Conservation (phyloP, 1,140 invertebrate species). For the Pantala flavescens region DNA sequence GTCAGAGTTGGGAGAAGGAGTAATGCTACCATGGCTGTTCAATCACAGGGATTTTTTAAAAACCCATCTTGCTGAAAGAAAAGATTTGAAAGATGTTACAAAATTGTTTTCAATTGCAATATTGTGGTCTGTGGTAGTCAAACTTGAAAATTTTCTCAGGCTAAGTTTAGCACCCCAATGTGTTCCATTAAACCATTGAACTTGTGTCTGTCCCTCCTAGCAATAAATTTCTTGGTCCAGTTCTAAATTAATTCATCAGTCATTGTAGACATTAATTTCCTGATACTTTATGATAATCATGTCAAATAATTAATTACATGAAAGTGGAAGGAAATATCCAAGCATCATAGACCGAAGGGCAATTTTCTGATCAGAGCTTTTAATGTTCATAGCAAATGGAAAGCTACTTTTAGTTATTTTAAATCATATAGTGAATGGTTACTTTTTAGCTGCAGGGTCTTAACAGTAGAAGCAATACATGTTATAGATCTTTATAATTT, state of each 20-base stretch:
- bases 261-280: background rate
- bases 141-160: slow-evolving; percentile 16
- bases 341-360: no score
- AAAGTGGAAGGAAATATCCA: no score
- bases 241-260: background rate
- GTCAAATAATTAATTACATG: no score
- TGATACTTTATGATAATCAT: background rate
- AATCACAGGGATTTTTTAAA: background rate
- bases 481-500: background rate
- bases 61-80: background rate
- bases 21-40: background rate
- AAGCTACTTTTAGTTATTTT: background rate
- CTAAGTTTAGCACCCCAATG: slow-evolving; percentile 16
- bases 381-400: background rate
- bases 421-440: background rate
- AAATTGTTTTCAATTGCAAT: background rate
- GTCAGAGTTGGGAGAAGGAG: background rate
- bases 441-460: slow-evolving; percentile 4
- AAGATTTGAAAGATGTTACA: background rate
- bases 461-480: background rate
- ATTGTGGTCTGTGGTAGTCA: slow-evolving; percentile 13
- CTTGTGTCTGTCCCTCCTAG: background rate
- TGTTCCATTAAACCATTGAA: slow-evolving; percentile 15
- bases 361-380: no score
- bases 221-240: background rate